Conservation (phyloP, 2,797 vertebrate genomes). For the Ambastaia sidthimunki region DNA sequence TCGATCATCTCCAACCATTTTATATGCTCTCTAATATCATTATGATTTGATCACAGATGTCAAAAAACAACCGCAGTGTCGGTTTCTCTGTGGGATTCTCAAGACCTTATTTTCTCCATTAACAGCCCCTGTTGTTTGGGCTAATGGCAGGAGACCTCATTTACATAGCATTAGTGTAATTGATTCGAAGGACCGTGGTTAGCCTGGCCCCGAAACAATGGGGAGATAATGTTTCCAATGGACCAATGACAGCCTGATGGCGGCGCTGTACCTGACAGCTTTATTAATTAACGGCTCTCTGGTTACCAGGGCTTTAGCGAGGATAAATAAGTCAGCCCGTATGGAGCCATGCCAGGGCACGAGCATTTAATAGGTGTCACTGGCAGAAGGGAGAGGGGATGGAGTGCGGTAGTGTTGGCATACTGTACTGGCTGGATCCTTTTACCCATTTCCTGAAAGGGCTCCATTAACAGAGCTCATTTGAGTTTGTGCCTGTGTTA, state of each 20-base stretch:
- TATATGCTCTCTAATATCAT: slow-evolving; percentile 8
- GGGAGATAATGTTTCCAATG: slow-evolving; percentile 81
- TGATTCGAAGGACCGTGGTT: slow-evolving; percentile 75
- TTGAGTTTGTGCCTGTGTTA: slow-evolving; percentile 38
- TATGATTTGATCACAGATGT: slow-evolving; percentile 20
- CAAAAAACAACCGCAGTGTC: slow-evolving; percentile 10
- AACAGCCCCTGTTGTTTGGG: slow-evolving; percentile 75
- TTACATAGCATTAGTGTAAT: slow-evolving; percentile 92
- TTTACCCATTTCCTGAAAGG: slow-evolving; percentile 60
- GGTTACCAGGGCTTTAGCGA: slow-evolving; percentile 75
- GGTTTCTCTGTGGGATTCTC: slow-evolving; percentile 80
- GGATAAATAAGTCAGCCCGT: slow-evolving; percentile 60
- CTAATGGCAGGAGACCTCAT: slow-evolving; percentile 84
- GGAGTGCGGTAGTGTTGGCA: slow-evolving; percentile 38
- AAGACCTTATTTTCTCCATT: slow-evolving; percentile 82
- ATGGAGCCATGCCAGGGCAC: slow-evolving; percentile 50
- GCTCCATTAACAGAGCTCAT: slow-evolving; percentile 45
- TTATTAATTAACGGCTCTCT: slow-evolving; percentile 85
- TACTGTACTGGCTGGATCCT: slow-evolving; percentile 48
- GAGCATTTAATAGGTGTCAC: slow-evolving; percentile 57
- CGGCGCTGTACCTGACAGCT: slow-evolving; percentile 81
- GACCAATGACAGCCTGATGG: slow-evolving; percentile 78
- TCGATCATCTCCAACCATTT: not conserved
- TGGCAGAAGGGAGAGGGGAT: slow-evolving; percentile 41
- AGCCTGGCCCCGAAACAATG: slow-evolving; percentile 67